A percentile compares a stretch with the other conserved stretches of the same genome.
These are phyloP conservation scores for Ammodramus savannarum DNA, from an alignment of 2,113 vertebrate genomes.

Conservation along the genomic window DNA sequence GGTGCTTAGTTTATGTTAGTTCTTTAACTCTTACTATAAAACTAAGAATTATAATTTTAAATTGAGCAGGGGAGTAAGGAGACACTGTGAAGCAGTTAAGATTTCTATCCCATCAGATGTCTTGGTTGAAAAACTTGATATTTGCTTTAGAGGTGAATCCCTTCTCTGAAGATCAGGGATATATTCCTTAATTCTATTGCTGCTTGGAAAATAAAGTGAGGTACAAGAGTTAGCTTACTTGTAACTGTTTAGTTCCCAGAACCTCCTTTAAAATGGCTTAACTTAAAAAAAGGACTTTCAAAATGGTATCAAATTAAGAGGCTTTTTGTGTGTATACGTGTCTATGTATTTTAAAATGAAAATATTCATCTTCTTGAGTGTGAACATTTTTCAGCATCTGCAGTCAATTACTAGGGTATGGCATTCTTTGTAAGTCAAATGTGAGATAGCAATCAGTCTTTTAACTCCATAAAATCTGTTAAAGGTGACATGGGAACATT, in stretches of 20 bases:
- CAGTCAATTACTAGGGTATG: constrained; percentile 1
- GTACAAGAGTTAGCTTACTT: neutral
- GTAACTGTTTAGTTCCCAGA: neutral
- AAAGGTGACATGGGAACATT: constrained; percentile 27
- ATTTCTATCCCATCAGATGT: neutral
- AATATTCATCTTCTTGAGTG: neutral
- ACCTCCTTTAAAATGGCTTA: neutral
- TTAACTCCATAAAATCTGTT: constrained; percentile 51
- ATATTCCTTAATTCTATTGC: neutral
- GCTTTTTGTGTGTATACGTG: neutral
- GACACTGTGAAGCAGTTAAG: neutral
- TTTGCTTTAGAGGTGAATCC: neutral
- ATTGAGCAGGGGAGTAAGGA: neutral
- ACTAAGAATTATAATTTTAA: neutral
- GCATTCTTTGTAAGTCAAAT: constrained; percentile 50
- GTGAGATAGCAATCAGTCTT: constrained; percentile 38
- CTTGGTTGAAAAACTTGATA: neutral
- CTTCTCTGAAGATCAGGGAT: neutral
- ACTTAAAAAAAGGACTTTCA: neutral
- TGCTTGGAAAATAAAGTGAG: neutral
- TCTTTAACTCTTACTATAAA: neutral
- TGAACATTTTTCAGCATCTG: constrained; percentile 44
- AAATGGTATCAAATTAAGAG: neutral
- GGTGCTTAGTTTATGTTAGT: neutral
- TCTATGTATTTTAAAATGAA: neutral